Base-by-base conservation (phyloP, 1,140 invertebrate species). In the Sinonovacula constricta region DNA sequence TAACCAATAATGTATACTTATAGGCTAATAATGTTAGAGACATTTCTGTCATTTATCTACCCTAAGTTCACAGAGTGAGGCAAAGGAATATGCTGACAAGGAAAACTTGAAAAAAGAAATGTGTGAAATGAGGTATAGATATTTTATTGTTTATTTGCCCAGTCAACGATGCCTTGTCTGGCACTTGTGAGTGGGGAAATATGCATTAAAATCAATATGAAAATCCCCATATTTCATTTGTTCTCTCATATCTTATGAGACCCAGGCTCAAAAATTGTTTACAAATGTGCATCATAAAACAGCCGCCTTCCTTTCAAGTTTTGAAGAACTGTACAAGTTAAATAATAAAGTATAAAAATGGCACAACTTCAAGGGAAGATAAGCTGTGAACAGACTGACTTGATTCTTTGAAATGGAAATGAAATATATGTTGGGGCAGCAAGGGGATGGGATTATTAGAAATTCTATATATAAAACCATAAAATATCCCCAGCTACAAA, bases 331-430 rank as follows among this genome's bases (percentile, higher is more conserved):
- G 72, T 65, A 67, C 56, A 53, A 63, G 72, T 67, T 34, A 57
- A 59, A 57, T 65, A 63, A 76, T 76, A 76, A 76, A 76, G 59
- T 45, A 76, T 76, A 67, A 66, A 74, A 76, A 57, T 76, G 45
- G 67, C 66, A 76, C 60, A 33, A 60, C 34, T 56, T 66, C 33
- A 45, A 45, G 39, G 39, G 39, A 45, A 10, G 39, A 45, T 45
- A 45, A 10, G 39, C 39, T 18, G 18, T 10, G 18, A 10, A 7
- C 18, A 45, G 39, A 45, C 39, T 10, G 39, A 45, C 39, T 18
- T 10, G 7, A 10, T 45, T 57, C 62, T 53, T 76, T 76, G 72
- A 76, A 59, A 63, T 24, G 31, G 2, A 31, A 57, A 59, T 49
- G 36, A 71, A 62, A 57, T 71, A 71, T 71, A 71, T 49, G 28